Evolutionary conservation across 2,797 vertebrate genomes (phyloP), one percentile per base, ranked within the genome.

Genomic region (Pangasius macronema): DNA sequence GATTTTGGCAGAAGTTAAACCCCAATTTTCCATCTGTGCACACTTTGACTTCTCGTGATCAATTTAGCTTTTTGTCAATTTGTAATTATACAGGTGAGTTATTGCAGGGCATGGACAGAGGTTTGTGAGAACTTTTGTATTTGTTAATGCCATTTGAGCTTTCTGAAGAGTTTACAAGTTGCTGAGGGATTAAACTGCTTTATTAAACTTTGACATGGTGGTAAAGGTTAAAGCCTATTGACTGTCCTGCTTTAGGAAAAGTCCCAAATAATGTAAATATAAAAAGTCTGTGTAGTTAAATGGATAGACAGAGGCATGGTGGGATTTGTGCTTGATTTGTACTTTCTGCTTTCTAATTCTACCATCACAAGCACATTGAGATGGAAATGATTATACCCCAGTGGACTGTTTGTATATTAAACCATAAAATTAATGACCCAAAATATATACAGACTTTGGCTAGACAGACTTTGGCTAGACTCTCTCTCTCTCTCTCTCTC

Each of bases 21-120:
- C 6, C 0, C 42, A 65, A 82, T 59, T 57, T 63, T 51, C 68
- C 55, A 42, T n/a, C 57, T 65, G 30, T n/a, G 46, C 39, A 61
- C 67, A 83, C 46, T 36, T 81, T 82, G 6, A 16, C 39, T 87
- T 72, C 18, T 61, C 20, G 18, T 33, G 53, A 82, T 86, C 75
- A 68, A 80, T 86, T 81, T 57, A 10, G 51, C 51, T 53, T 81
- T 82, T 42, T 72, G 39, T 82, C 68, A 49, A 65, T 83, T 82
- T 87, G 79, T 83, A 87, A 87, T 87, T 87, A 87, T 87, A 49
- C 81, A 87, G 82, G 72, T 87, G 81, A 83, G 72, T 42, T 49
- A 53, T 42, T 51, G 67, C 22, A n/a, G 33, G 27, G 57, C 46
- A 55, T 49, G 57, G 70, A 46, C 59, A 39, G 24, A 3, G 67